Evolutionary conservation across 2,888 invertebrate species (phyloP).

Genomic region (Chalcis sispes): DNA sequence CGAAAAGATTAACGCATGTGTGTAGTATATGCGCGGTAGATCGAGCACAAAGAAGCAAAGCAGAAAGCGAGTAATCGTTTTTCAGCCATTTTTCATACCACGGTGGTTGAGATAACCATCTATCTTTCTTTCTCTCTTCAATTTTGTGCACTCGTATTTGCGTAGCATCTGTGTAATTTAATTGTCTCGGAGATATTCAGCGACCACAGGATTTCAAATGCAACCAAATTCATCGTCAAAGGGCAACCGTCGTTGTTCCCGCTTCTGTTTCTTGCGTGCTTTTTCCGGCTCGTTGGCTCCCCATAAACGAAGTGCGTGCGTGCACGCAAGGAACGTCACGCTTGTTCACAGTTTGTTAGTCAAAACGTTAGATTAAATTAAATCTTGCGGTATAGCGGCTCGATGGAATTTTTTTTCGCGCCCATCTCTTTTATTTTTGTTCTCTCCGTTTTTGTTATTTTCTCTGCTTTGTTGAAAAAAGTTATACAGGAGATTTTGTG

Average conservation of each 20-base stretch:
- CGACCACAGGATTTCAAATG: background rate
- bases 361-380: conserved; percentile 33
- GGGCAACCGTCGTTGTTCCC: background rate
- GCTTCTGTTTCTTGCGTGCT: background rate
- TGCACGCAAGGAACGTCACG: background rate
- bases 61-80: too few species aligned
- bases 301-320: background rate
- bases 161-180: background rate
- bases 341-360: conserved; percentile 40
- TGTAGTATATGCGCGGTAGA: too few species aligned
- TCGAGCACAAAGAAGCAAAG: too few species aligned
- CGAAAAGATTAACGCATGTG: too few species aligned
- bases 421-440: background rate
- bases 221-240: background rate
- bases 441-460: background rate
- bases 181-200: conserved; percentile 4
- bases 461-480: too few species aligned
- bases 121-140: background rate
- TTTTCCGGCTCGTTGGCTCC: conserved; percentile 27
- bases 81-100: too few species aligned
- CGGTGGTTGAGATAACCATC: too few species aligned
- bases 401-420: background rate
- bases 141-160: background rate
- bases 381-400: conserved; percentile 13
- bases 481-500: background rate